Conservation (phyloP, 2,888 invertebrate genomes). For the Mythimna vitellina region DNA sequence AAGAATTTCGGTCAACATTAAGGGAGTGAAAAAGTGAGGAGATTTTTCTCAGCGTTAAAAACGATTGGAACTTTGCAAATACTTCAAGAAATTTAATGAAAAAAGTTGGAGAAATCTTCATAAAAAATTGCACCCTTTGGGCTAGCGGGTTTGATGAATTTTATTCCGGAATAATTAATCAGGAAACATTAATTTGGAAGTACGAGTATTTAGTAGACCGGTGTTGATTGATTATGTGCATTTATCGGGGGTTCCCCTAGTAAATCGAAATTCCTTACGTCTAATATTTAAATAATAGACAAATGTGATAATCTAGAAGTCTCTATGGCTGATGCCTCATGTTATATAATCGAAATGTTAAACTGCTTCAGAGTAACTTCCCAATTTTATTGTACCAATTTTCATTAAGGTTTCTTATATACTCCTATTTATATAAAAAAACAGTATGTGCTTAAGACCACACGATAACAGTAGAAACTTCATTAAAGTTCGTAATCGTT, state of each 20-base stretch:
- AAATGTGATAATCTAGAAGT: not conserved
- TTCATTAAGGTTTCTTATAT: too few species aligned
- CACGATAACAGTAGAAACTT: too few species aligned
- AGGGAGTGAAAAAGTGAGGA: constrained; percentile 70
- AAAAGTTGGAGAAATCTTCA: constrained; percentile 80
- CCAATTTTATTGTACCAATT: too few species aligned
- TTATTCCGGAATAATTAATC: constrained; percentile 77
- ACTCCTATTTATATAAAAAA: too few species aligned
- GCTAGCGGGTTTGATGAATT: constrained; percentile 76
- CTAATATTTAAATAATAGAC: not conserved
- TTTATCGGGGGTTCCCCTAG: constrained; percentile 5
- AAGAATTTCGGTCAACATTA: constrained; percentile 66
- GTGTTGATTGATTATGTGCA: constrained; percentile 38
- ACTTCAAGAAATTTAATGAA: constrained; percentile 83
- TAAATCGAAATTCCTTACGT: not conserved
- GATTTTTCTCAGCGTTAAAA: constrained; percentile 74
- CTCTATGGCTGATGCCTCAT: too few species aligned
- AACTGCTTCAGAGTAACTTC: too few species aligned
- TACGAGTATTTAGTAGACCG: constrained; percentile 31
- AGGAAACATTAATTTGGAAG: constrained; percentile 49
- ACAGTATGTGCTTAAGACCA: too few species aligned
- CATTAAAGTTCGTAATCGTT: too few species aligned
- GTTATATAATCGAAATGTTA: too few species aligned
- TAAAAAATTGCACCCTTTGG: constrained; percentile 82
- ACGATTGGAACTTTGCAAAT: constrained; percentile 78